Base-by-base conservation (phyloP, 2,797 vertebrate species). In the Notoglanidium macrostoma region DNA sequence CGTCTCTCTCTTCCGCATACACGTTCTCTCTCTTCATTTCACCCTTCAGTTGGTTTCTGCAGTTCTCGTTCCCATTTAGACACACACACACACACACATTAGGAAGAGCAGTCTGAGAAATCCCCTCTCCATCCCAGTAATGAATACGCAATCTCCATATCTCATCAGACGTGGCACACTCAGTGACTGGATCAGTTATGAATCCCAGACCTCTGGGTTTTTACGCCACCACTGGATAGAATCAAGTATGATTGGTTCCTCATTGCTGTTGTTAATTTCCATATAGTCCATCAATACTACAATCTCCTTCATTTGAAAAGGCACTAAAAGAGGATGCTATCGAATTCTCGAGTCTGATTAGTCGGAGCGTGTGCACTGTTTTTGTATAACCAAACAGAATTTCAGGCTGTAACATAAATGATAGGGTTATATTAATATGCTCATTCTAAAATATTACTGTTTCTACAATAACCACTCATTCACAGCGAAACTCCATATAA, bases 1-100 rank as follows among this genome's bases (percentile, higher is more conserved):
- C 57, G 59, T 88, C 67, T 77, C 55, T 85, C 77, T 73, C 15
- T 29, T 9, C 65, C 55, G 17, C 19, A 0, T 26, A 63, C 59
- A 32, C 32, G 80, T 74, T 83, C 61, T 85, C 59, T 85, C 83
- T 85, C 54, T 89, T 88, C 77, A 85, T 86, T 87, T 87, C 88
- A 90, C 78, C 87, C 88, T 87, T 88, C 90, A 85, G 87, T 87
- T 87, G 85, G 57, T 89, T 89, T 88, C 87, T 79, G 77, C 87
- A 85, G 78, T 83, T 85, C 83, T 86, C 65, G 32, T 78, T 89
- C 68, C 86, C 83, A 88, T 90, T 89, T 79, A 35, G 19, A 79
- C 29, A 23, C 19, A 79, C 54, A 35, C 77, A 59, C 77, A 55
- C 54, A 59, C 51, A 84, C 51, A 59, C 32, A 73, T 7, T 7